Conservation (phyloP, 2,113 vertebrate species). For the Dicentrarchus labrax region DNA sequence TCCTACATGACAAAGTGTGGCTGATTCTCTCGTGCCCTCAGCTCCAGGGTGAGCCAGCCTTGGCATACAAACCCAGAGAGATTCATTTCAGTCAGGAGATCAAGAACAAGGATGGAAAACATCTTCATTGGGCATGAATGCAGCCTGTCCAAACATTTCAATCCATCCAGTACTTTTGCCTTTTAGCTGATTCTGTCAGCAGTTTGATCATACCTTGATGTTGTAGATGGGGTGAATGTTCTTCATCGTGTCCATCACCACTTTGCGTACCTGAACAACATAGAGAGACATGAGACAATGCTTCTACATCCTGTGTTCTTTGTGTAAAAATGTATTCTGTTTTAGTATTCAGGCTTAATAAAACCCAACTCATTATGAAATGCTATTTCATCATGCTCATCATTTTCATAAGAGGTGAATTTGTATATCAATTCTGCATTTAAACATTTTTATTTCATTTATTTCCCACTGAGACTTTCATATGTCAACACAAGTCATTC, state of each 20-base stretch:
- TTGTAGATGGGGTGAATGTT: constrained; percentile 99
- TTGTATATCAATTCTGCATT: too few relatives aligned
- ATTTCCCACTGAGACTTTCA: too few relatives aligned
- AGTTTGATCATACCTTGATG: constrained; percentile 90
- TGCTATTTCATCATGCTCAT: too few relatives aligned
- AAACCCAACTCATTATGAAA: too few relatives aligned
- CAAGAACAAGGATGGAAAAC: constrained; percentile 81
- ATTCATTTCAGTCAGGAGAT: constrained; percentile 66
- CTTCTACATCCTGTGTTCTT: neutral
- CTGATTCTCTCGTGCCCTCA: constrained; percentile 63
- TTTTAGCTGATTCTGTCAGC: neutral
- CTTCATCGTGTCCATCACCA: constrained; percentile 98
- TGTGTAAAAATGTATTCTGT: neutral
- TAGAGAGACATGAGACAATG: neutral
- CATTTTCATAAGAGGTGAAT: too few relatives aligned
- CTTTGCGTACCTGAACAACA: constrained; percentile 92
- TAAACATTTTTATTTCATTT: too few relatives aligned
- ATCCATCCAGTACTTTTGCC: rapidly evolving
- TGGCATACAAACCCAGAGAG: constrained; percentile 66
- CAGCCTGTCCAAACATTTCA: neutral
- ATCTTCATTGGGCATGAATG: constrained; percentile 66
- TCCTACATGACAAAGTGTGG: neutral
- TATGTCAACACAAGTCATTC: too few relatives aligned
- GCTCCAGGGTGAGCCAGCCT: constrained; percentile 68
- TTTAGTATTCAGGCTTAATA: neutral